These are phyloP conservation scores for Onychomys leucogaster DNA, from an alignment of 2,797 vertebrate genomes.

Conservation along the genomic window DNA sequence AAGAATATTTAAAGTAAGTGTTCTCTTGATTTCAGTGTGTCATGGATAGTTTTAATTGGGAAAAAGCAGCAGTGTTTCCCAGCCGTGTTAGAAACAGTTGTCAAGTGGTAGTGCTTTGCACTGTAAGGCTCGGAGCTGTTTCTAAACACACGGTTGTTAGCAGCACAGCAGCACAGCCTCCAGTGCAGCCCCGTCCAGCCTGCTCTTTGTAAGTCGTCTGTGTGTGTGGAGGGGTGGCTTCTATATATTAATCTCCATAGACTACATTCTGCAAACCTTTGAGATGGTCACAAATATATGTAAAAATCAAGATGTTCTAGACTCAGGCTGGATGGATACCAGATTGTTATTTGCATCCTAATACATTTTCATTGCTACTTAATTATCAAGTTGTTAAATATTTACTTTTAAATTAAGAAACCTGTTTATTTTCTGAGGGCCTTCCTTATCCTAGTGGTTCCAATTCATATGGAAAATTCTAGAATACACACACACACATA, in stretches of 20 bases:
- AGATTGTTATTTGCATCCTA: slow-evolving; percentile 16
- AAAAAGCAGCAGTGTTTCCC: slow-evolving; percentile 73
- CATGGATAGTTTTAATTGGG: slow-evolving; percentile 45
- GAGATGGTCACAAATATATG: neutral
- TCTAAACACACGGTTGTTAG: slow-evolving; percentile 81
- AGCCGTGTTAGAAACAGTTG: slow-evolving; percentile 83
- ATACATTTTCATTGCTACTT: slow-evolving; percentile 55
- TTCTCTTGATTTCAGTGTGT: slow-evolving; percentile 62
- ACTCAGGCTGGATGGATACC: slow-evolving; percentile 3
- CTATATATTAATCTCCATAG: slow-evolving; percentile 58
- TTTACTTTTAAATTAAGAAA: slow-evolving; percentile 61
- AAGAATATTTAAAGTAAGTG: slow-evolving; percentile 56
- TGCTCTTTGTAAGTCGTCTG: slow-evolving; percentile 72
- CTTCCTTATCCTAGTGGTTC: slow-evolving; percentile 39
- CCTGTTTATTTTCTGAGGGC: slow-evolving; percentile 37
- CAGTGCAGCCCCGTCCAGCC: slow-evolving; percentile 57
- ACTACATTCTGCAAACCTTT: slow-evolving; percentile 30
- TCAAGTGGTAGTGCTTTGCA: slow-evolving; percentile 77
- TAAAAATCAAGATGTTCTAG: slow-evolving; percentile 35
- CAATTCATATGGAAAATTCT: slow-evolving; percentile 44
- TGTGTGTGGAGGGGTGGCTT: neutral
- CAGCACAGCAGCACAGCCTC: slow-evolving; percentile 75
- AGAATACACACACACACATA: neutral
- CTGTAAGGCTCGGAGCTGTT: slow-evolving; percentile 71
- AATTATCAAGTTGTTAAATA: slow-evolving; percentile 32